These are phyloP conservation scores for Dynastes tityus DNA, from an alignment of 2,888 invertebrate genomes.

Conservation along the genomic window DNA sequence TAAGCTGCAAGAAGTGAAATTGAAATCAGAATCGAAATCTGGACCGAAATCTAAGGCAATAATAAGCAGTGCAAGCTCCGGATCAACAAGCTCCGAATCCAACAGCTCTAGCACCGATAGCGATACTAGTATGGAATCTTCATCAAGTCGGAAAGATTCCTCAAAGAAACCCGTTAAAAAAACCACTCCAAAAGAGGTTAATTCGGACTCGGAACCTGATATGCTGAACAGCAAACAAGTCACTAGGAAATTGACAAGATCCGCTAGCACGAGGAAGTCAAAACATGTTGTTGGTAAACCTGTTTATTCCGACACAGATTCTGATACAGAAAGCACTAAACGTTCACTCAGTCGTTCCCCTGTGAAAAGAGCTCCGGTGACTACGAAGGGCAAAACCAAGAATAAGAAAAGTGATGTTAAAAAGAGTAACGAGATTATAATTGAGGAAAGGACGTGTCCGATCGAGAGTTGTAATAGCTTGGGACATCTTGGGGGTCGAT, in stretches of 20 bases:
- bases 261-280: conserved; percentile 79
- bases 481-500: conserved; percentile 87
- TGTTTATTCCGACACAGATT: conserved; percentile 78
- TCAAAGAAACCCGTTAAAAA: conserved; percentile 65
- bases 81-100: conserved; percentile 63
- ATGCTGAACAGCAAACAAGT: conserved; percentile 63
- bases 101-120: conserved; percentile 65
- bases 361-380: conserved; percentile 74
- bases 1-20: conserved; percentile 69
- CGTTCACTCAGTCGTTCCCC: conserved; percentile 77
- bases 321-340: conserved; percentile 75
- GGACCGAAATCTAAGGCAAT: conserved; percentile 72
- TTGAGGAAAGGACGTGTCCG: conserved; percentile 85
- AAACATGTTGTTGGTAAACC: conserved; percentile 76
- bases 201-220: conserved; percentile 67
- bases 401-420: conserved; percentile 67
- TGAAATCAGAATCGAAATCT: conserved; percentile 54
- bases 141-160: conserved; percentile 54
- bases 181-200: conserved; percentile 65
- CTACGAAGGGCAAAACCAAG: conserved; percentile 71
- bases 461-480: conserved; percentile 91
- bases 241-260: conserved; percentile 81
- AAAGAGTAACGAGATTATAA: conserved; percentile 63
- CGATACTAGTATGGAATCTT: conserved; percentile 63
- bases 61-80: conserved; percentile 71